Evolutionary conservation across 2,888 invertebrate genomes (phyloP).

Genomic region (Trichogramma evanescens): DNA sequence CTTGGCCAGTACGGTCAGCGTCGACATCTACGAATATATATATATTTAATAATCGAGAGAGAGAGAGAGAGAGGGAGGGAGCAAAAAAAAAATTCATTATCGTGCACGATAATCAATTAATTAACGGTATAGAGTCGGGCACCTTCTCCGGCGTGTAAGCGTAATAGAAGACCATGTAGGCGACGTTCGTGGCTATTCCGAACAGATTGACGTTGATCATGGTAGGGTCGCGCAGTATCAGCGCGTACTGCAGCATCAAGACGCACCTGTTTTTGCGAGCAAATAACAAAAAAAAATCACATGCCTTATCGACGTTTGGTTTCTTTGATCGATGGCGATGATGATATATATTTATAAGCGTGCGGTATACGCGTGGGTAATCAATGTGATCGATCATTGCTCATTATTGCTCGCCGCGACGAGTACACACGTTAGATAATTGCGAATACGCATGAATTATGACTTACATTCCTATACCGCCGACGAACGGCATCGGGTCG

Average conservation of each 20-base stretch:
- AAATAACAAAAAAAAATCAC: neutral
- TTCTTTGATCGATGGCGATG: too few relatives aligned
- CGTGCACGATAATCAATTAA: too few relatives aligned
- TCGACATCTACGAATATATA: slow-evolving; percentile 26
- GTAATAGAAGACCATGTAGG: slow-evolving; percentile 64
- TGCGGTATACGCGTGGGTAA: too few relatives aligned
- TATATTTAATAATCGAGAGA: neutral
- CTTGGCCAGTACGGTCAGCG: slow-evolving; percentile 46
- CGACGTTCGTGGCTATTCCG: slow-evolving; percentile 62
- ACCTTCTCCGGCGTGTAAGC: slow-evolving; percentile 54
- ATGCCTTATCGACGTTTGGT: neutral
- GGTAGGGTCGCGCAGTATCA: slow-evolving; percentile 64
- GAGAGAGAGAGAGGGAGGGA: too few relatives aligned
- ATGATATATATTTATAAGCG: too few relatives aligned
- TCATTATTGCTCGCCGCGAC: too few relatives aligned
- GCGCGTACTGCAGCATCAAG: slow-evolving; percentile 70
- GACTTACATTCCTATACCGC: slow-evolving; percentile 71
- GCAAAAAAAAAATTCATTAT: too few relatives aligned
- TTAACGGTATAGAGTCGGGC: slow-evolving; percentile 12
- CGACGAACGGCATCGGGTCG: slow-evolving; percentile 65
- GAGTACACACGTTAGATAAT: too few relatives aligned
- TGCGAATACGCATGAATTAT: neutral
- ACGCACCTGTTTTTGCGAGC: slow-evolving; percentile 53
- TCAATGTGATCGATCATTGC: too few relatives aligned
- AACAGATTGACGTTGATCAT: slow-evolving; percentile 74